Evolutionary conservation across 2,888 invertebrate species (phyloP).

Genomic region (Tipula helvola): DNA sequence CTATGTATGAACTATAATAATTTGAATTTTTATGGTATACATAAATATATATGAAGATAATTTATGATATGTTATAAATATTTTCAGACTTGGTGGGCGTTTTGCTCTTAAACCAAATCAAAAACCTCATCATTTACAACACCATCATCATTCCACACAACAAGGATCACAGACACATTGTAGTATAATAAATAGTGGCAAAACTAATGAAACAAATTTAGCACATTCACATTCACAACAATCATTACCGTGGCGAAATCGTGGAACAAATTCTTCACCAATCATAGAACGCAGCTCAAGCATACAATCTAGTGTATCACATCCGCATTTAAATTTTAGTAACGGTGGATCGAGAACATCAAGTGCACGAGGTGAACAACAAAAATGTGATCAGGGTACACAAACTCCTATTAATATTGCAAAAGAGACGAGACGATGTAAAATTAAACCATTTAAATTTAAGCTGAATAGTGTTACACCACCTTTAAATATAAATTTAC

Average conservation of each 20-base stretch:
- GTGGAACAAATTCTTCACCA: not conserved
- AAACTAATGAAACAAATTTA: conserved; percentile 6
- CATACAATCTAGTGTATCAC: conserved; percentile 28
- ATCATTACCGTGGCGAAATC: conserved; percentile 13
- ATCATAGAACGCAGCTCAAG: conserved; percentile 14
- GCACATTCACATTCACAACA: conserved; percentile 15
- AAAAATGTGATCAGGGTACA: conserved; percentile 48
- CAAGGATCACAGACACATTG: conserved; percentile 16
- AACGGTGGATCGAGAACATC: conserved; percentile 18
- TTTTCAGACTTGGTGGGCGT: conserved; percentile 25
- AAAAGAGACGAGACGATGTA: conserved; percentile 50
- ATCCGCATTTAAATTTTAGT: conserved; percentile 30
- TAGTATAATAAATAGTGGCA: conserved; percentile 14
- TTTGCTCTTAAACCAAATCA: conserved; percentile 33
- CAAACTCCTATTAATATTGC: conserved; percentile 60
- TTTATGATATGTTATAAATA: not conserved
- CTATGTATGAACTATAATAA: not conserved
- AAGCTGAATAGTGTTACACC: conserved; percentile 48
- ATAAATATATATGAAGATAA: not conserved
- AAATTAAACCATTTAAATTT: conserved; percentile 45
- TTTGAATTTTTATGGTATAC: not conserved
- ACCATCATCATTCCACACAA: conserved; percentile 15
- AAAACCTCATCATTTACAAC: conserved; percentile 21
- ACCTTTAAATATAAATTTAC: conserved; percentile 46
- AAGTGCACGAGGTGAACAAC: conserved; percentile 19